Evolutionary conservation across 1,140 invertebrate genomes (phyloP).

Genomic region (Mylabris phalerata): DNA sequence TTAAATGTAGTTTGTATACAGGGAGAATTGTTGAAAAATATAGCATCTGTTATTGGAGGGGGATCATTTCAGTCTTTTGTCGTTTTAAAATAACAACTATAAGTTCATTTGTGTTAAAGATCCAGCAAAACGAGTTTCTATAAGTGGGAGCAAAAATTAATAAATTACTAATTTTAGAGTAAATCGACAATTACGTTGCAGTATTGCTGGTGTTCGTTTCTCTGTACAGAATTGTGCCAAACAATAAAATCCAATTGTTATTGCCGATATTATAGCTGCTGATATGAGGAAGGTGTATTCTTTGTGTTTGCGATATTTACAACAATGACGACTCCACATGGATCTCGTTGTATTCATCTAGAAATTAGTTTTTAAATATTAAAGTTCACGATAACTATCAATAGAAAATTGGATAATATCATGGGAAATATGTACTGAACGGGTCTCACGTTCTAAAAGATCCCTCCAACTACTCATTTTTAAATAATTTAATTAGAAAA

Average conservation of each 20-base stretch:
- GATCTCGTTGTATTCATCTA: conserved; percentile 54
- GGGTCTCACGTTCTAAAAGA: no score
- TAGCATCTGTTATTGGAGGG: not conserved
- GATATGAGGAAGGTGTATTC: conserved; percentile 49
- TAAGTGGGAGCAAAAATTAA: conserved; percentile 16
- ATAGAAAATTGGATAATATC: no score
- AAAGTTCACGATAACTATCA: no score
- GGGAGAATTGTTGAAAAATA: no score
- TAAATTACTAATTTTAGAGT: conserved; percentile 7
- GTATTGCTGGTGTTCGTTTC: conserved; percentile 30
- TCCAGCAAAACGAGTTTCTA: conserved; percentile 36
- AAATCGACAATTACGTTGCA: conserved; percentile 36
- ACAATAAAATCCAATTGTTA: conserved; percentile 49
- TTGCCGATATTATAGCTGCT: conserved; percentile 43
- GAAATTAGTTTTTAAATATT: conserved; percentile 18
- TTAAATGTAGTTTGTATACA: not conserved
- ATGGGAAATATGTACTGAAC: no score
- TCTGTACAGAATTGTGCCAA: conserved; percentile 42
- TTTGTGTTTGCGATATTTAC: conserved; percentile 46
- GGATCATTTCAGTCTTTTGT: not conserved
- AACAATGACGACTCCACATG: conserved; percentile 51
- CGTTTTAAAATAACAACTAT: no score
- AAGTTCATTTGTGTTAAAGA: conserved; percentile 20
- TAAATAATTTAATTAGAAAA: no score
- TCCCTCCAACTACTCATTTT: no score